phyloP scores from a whole-genome alignment of 2,113 vertebrate genomes.

The Ophthalmolycus amberensis region DNA sequence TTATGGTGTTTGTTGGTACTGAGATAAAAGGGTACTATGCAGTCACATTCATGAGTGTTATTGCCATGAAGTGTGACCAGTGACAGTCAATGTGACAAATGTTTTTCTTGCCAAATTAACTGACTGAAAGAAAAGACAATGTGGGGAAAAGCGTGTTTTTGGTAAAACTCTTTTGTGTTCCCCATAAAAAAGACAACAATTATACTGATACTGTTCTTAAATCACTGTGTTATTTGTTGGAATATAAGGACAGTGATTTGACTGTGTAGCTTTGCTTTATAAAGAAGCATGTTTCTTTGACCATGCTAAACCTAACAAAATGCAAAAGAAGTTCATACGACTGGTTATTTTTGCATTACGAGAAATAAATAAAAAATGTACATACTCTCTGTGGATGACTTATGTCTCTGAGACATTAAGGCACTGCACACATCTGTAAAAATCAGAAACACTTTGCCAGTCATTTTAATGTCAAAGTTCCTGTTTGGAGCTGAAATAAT shows the following conservation, averaged over 20 bases:
- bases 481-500: neutral
- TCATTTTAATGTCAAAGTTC: neutral
- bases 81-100: slow-evolving; percentile 33
- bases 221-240: slow-evolving; percentile 53
- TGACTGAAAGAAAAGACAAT: slow-evolving; percentile 60
- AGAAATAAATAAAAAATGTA: slow-evolving; percentile 56
- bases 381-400: slow-evolving; percentile 26
- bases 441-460: neutral
- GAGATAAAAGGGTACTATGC: slow-evolving; percentile 44
- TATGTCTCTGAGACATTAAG: slow-evolving; percentile 8
- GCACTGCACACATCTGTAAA: neutral
- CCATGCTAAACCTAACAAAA: slow-evolving; percentile 51
- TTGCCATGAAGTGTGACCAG: slow-evolving; percentile 34
- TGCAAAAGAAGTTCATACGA: slow-evolving; percentile 24
- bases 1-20: slow-evolving; percentile 53
- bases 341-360: slow-evolving; percentile 48
- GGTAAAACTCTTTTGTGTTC: slow-evolving; percentile 28
- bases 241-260: slow-evolving; percentile 65
- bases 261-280: slow-evolving; percentile 68
- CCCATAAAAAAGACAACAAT: neutral
- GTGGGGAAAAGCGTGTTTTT: neutral
- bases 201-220: slow-evolving; percentile 27
- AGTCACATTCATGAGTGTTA: slow-evolving; percentile 45
- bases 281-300: slow-evolving; percentile 61
- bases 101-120: slow-evolving; percentile 59